Percentiles rank a stretch among this genome's conserved stretches.
These are phyloP conservation scores for Schizopygopsis pylzovi DNA, from an alignment of 2,797 vertebrate species.

Conservation along the genomic window DNA sequence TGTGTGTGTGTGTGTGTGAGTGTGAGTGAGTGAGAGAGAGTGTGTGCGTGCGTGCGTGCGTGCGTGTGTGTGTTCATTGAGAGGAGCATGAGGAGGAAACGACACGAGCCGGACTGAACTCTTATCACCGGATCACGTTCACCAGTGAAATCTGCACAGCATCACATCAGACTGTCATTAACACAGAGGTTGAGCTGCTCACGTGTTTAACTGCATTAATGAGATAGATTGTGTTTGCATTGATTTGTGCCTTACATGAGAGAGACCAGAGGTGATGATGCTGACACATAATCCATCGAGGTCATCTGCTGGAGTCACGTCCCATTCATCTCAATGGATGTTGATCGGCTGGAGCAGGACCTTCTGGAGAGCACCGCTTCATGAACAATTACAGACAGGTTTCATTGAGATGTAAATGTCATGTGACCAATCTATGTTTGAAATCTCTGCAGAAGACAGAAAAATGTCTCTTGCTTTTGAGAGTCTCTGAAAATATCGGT, in stretches of 20 bases:
- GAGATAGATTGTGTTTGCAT: background rate
- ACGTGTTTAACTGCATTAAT: background rate
- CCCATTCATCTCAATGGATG: background rate
- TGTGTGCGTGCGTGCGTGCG: too few species aligned
- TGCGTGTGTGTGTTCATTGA: background rate
- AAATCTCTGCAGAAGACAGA: background rate
- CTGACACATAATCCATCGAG: background rate
- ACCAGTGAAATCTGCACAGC: background rate
- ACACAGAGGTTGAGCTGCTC: too few species aligned
- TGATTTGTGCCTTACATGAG: background rate
- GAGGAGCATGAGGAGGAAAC: background rate
- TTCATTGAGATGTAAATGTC: background rate
- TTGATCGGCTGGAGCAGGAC: background rate
- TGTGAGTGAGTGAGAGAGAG: too few species aligned
- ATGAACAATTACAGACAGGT: background rate
- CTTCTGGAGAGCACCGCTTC: background rate
- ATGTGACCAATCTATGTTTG: background rate
- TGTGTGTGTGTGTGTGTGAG: background rate
- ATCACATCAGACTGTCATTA: background rate
- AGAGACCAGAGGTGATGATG: background rate
- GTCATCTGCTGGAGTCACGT: background rate
- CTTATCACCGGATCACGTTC: background rate
- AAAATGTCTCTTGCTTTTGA: background rate
- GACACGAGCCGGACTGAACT: background rate
- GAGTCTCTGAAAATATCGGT: background rate